phyloP scores from a whole-genome alignment of 2,113 vertebrate genomes.

The Crotalus viridis region DNA sequence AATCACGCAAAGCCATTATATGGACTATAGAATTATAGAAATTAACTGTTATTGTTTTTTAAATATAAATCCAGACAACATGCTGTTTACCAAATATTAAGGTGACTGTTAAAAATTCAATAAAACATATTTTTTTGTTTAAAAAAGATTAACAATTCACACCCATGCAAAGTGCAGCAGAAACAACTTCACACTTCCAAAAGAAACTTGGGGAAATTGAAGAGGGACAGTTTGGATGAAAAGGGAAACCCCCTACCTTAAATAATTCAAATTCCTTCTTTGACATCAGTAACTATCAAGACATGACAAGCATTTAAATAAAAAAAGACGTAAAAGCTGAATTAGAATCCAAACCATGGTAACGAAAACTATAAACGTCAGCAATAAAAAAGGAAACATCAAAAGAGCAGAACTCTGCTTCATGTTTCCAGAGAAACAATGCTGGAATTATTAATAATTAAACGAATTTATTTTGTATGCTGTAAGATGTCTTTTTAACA shows the following conservation, averaged over 20 bases:
- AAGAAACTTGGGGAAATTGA: not conserved
- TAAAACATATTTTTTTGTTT: not conserved
- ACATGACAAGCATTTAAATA: constrained; percentile 60
- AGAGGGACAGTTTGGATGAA: constrained; percentile 1
- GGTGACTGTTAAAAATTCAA: too few species aligned
- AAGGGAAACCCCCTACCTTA: constrained; percentile 81
- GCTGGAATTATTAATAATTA: not conserved
- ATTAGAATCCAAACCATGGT: constrained; percentile 12
- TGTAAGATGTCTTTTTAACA: not conserved
- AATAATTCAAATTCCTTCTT: constrained; percentile 99
- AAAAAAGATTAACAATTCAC: constrained; percentile 13
- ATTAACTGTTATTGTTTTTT: too few species aligned
- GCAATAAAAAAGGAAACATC: not conserved
- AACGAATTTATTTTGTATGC: not conserved
- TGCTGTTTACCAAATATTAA: too few species aligned
- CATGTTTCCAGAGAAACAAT: not conserved
- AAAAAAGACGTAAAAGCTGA: constrained; percentile 42
- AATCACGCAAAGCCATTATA: too few species aligned
- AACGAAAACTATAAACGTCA: not conserved
- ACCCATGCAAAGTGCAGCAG: constrained; percentile 38
- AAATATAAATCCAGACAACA: too few species aligned
- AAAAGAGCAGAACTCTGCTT: not conserved
- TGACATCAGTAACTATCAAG: constrained; percentile 94
- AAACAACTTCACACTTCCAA: constrained; percentile 52
- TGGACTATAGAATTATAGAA: too few species aligned